Evolutionary conservation across 2,113 vertebrate species (phyloP).

Genomic region (Nanorana parkeri): DNA sequence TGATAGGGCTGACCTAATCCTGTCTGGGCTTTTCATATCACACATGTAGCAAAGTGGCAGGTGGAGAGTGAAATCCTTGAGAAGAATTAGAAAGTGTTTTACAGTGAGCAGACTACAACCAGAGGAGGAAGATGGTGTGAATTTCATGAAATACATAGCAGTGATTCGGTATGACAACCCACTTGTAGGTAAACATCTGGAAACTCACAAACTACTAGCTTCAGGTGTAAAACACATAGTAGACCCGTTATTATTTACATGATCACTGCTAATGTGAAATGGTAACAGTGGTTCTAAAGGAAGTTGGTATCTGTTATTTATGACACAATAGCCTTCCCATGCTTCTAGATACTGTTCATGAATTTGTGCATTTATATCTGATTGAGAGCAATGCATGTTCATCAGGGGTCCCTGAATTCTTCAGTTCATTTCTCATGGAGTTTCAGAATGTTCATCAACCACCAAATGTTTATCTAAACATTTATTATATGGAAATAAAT

Average conservation of each 20-base stretch:
- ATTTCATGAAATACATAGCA: constrained; percentile 1
- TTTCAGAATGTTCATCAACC: no score
- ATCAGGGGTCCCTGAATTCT: no score
- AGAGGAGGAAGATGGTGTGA: constrained; percentile 4
- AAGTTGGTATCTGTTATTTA: no score
- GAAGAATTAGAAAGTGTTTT: constrained; percentile 6
- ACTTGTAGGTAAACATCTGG: constrained; percentile 13
- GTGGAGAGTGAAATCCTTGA: constrained; percentile 26
- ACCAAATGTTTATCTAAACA: no score
- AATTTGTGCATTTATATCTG: no score
- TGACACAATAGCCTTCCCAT: no score
- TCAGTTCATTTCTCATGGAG: no score
- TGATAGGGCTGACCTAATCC: constrained; percentile 44
- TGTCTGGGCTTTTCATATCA: constrained; percentile 41
- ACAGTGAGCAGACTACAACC: constrained; percentile 1
- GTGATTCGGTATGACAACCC: constrained; percentile 13
- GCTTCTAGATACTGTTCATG: no score
- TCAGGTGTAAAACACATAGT: constrained; percentile 16
- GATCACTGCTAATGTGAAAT: not conserved
- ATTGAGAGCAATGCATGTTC: no score
- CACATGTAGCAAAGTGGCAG: constrained; percentile 29
- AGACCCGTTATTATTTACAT: not conserved
- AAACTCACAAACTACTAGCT: constrained; percentile 21
- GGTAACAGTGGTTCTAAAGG: no score
- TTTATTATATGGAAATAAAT: no score